Base-by-base conservation (phyloP, 2,888 invertebrate genomes). In the Cheilosia impressa region DNA sequence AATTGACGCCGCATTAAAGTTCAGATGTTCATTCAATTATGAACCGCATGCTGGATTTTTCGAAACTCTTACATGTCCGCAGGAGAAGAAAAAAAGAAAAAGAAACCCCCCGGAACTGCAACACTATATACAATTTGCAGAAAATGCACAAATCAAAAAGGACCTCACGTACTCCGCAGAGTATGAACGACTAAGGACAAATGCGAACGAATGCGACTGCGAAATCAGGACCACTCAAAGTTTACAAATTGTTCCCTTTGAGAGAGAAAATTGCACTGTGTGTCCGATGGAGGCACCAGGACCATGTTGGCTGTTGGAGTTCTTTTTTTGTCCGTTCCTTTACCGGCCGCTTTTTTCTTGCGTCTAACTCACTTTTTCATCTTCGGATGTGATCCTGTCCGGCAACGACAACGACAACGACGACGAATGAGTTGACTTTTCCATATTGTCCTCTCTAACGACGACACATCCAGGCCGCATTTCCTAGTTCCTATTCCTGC, bases 241-340 rank as follows among this genome's bases (percentile, higher is more conserved):
- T 68, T 73, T 75, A 75, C 80, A 81, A 81, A 76, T 81, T 81
- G 81, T 76, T 81, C 62, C 75, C 69, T 81, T 81, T 81, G 81
- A 81, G 63, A 9, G 57, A 43, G 55, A 63, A 69, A 81, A 81
- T 69, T 81, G 68, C 69, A 68, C 62, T 69, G 63, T 69, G 68
- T 69, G 68, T 68, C 68, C 31, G 50, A 69, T 69, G 24, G 10
- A 10, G 10, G 34, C 22, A 34, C 27, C 31, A 2, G 43, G 22
- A 13, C 45, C 53, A 47, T 27, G 41, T 71, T 43, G 53, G 24
- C 50, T 43, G 27, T 34, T 60, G 15, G 10, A n/a, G 38, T 41
- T 66, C 38, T 24, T 60, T 58, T 53, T 53, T n/a, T 31, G 24
- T 47, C 27, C 34, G 27, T 7, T 27, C 38, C 38, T 13, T 38